Percentiles rank a stretch among this genome's conserved stretches.
Conservation (phyloP, 2,888 invertebrate species). For the Thumatha senex region DNA sequence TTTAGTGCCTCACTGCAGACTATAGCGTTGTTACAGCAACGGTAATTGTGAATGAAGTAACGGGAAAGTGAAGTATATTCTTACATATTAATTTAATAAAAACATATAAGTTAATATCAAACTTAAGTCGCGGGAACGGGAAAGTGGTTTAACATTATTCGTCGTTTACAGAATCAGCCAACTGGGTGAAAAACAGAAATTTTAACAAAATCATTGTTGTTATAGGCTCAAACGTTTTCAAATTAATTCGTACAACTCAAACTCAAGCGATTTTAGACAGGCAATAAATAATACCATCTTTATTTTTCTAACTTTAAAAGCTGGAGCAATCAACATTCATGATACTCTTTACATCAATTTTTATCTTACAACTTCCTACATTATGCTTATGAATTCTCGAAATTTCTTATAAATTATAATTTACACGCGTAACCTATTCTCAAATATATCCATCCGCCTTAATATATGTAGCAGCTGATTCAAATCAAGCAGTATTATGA, state of each 20-base stretch:
- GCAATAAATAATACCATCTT: conserved; percentile 10
- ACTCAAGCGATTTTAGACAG: neutral
- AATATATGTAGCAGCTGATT: conserved; percentile 43
- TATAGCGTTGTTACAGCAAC: too few species aligned
- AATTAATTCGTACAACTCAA: neutral
- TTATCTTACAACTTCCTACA: conserved; percentile 9
- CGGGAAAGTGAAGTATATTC: too few species aligned
- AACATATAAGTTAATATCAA: too few species aligned
- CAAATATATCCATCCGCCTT: conserved; percentile 25
- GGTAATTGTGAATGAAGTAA: too few species aligned
- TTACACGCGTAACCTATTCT: conserved; percentile 22
- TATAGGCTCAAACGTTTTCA: too few species aligned
- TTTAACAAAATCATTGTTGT: too few species aligned
- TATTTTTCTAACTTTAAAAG: conserved; percentile 10
- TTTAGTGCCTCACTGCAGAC: too few species aligned
- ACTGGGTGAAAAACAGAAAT: too few species aligned
- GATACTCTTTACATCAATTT: conserved; percentile 12
- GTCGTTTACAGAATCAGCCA: too few species aligned
- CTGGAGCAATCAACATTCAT: conserved; percentile 7
- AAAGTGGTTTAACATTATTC: too few species aligned
- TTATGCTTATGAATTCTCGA: conserved; percentile 22
- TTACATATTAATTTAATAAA: too few species aligned
- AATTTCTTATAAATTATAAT: conserved; percentile 23
- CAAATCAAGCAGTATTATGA: conserved; percentile 29
- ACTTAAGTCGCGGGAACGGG: too few species aligned